phyloP scores from a whole-genome alignment of 2,888 invertebrate species.

The Polyommatus iphigenia region DNA sequence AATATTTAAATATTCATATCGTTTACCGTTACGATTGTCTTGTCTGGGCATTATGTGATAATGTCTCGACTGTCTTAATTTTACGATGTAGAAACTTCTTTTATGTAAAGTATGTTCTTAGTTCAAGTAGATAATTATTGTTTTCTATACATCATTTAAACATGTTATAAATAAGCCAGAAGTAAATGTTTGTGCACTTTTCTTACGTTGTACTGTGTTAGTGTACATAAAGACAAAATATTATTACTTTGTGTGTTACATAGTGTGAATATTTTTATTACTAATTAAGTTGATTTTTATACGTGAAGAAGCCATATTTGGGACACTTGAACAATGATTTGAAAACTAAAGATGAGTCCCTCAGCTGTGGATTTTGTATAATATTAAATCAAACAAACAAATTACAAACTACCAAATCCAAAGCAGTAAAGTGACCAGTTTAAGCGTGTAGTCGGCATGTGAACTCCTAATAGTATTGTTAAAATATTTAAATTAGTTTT shows the following conservation, averaged over 20 bases:
- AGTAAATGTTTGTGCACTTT: no score
- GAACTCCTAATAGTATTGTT: slow-evolving; percentile 25
- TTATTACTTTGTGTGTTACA: no score
- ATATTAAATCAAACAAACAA: not conserved
- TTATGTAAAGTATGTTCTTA: not conserved
- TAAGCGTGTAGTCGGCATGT: not conserved
- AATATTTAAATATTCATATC: slow-evolving; percentile 13
- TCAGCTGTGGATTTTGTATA: not conserved
- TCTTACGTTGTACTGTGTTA: no score
- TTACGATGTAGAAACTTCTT: not conserved
- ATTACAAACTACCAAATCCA: not conserved
- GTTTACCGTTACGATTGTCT: not conserved
- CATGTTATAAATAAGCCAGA: not conserved
- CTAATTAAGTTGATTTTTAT: no score
- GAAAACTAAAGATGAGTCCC: not conserved
- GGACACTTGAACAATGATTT: not conserved
- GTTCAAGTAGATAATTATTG: not conserved
- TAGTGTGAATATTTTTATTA: no score
- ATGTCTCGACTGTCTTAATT: not conserved
- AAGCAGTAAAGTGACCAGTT: not conserved
- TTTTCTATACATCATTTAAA: not conserved
- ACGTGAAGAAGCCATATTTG: no score
- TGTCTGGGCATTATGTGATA: slow-evolving; percentile 4
- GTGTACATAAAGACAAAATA: no score
- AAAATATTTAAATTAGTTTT: slow-evolving; percentile 27